phyloP scores from a whole-genome alignment of 2,888 invertebrate genomes.

The Drosophila bunnanda region DNA sequence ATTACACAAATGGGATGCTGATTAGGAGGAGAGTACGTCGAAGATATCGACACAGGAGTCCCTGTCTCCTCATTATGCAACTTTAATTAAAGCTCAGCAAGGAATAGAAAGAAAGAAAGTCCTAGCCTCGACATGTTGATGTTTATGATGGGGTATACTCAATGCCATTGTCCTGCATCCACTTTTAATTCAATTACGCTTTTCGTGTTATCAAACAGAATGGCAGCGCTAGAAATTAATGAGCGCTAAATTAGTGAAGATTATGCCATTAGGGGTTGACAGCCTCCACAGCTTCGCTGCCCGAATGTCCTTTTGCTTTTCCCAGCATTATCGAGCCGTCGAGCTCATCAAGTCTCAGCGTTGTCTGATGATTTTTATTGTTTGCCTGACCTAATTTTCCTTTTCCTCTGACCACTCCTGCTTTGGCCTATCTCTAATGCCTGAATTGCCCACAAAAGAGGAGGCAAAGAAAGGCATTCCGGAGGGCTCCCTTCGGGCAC shows the following conservation, averaged over 20 bases:
- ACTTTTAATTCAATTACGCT: constrained; percentile 81
- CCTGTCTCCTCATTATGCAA: constrained; percentile 59
- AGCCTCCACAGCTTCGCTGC: background rate
- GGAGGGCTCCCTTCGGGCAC: constrained; percentile 38
- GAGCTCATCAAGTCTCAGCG: constrained; percentile 60
- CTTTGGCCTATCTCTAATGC: constrained; percentile 38
- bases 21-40: constrained; percentile 54
- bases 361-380: constrained; percentile 78
- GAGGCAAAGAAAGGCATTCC: constrained; percentile 52
- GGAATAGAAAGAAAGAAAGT: constrained; percentile 8
- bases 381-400: constrained; percentile 74
- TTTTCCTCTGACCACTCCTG: constrained; percentile 28
- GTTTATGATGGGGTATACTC: constrained; percentile 51
- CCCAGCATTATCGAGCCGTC: constrained; percentile 42
- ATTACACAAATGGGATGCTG: constrained; percentile 73
- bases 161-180: constrained; percentile 43
- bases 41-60: constrained; percentile 45
- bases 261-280: constrained; percentile 80
- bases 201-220: constrained; percentile 57
- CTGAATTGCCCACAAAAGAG: constrained; percentile 50
- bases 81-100: constrained; percentile 65
- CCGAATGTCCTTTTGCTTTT: constrained; percentile 45
- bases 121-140: constrained; percentile 54
- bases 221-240: constrained; percentile 76
- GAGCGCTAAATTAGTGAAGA: constrained; percentile 81